Percentiles rank a stretch among this genome's conserved stretches.
Conservation (phyloP, 2,797 vertebrate genomes). For the Micrastur ruficollis region DNA sequence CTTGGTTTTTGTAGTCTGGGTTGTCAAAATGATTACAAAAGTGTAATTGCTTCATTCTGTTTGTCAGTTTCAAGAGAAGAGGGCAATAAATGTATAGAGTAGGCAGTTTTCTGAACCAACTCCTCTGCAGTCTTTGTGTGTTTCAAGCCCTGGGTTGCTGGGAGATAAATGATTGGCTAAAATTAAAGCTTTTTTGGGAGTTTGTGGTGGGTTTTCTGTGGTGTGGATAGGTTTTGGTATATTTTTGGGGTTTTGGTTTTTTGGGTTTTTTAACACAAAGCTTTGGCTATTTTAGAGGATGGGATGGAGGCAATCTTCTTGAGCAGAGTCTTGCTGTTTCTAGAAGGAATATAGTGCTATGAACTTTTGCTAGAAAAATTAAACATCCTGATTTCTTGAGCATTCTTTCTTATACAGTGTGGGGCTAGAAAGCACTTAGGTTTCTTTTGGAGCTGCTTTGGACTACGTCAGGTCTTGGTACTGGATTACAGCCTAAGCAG, state of each 20-base stretch:
- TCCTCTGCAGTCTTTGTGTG: background rate
- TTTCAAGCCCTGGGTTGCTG: background rate
- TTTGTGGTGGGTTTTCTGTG: background rate
- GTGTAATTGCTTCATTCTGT: background rate
- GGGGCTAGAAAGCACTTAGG: background rate
- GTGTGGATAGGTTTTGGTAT: background rate
- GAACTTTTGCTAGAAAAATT: background rate
- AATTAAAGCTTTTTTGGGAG: background rate
- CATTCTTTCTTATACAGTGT: background rate
- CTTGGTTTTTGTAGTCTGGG: background rate
- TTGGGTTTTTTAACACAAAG: background rate
- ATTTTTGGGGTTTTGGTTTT: background rate
- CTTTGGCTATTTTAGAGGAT: background rate
- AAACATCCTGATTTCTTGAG: background rate
- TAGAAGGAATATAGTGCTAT: background rate
- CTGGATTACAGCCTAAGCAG: background rate
- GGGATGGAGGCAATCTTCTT: background rate
- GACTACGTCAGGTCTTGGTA: background rate
- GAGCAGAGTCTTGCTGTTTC: background rate
- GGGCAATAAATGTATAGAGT: background rate
- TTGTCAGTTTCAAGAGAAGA: background rate
- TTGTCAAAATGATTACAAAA: background rate
- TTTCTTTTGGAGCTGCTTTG: background rate
- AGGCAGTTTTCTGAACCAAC: background rate
- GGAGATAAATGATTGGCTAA: background rate